phyloP scores from a whole-genome alignment of 1,140 invertebrate genomes.

The Phymastichus coffea region DNA sequence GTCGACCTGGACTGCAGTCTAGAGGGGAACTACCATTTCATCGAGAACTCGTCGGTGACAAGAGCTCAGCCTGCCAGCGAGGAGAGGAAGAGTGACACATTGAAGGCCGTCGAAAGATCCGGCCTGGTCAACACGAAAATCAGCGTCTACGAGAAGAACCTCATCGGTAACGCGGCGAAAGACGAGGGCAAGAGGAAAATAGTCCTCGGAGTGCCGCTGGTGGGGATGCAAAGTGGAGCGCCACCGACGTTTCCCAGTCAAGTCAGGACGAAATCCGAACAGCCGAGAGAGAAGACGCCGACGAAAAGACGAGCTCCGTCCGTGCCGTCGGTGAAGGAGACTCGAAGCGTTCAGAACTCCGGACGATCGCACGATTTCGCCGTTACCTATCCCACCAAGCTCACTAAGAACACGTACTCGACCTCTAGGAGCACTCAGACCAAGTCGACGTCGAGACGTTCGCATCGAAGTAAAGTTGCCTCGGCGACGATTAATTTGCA shows the following conservation, averaged over 20 bases:
- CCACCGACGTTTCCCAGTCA: background rate
- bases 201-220: conserved; percentile 42
- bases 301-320: conserved; percentile 8
- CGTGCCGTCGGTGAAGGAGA: background rate
- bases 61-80: background rate
- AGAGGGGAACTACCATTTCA: background rate
- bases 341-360: background rate
- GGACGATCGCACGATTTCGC: background rate
- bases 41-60: too few relatives aligned
- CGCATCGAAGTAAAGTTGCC: background rate
- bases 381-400: background rate
- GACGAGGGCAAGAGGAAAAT: background rate
- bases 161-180: conserved; percentile 6
- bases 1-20: background rate
- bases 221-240: conserved; percentile 47
- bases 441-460: background rate
- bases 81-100: conserved; percentile 11
- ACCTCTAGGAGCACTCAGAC: background rate
- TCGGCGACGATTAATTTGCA: background rate
- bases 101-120: conserved; percentile 18
- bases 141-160: conserved; percentile 46
- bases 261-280: background rate
- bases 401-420: conserved; percentile 7
- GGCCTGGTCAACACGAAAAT: conserved; percentile 43
- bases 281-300: background rate